These are phyloP conservation scores for Pseudomyrmex cubaensis DNA, from an alignment of 1,140 invertebrate genomes.

Conservation along the genomic window DNA sequence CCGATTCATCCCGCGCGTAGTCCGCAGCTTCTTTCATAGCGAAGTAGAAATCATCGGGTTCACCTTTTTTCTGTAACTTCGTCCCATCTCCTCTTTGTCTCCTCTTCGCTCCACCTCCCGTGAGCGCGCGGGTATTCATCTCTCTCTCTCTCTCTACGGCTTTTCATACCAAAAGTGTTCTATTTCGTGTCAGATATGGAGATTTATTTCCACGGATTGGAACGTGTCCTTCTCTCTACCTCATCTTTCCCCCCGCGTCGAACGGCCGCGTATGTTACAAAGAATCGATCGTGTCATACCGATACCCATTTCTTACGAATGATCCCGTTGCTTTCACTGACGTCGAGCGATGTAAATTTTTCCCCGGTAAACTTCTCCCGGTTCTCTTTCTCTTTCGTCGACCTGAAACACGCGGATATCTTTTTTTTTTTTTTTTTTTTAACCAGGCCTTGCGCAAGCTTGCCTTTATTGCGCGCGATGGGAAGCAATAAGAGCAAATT, in stretches of 20 bases:
- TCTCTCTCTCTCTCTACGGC: constrained; percentile 1
- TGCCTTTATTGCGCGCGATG: neutral
- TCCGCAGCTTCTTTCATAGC: constrained; percentile 63
- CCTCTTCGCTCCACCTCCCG: constrained; percentile 7
- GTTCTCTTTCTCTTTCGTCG: neutral
- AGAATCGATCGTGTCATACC: constrained; percentile 74
- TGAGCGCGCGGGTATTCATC: constrained; percentile 57
- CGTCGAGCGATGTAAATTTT: constrained; percentile 14
- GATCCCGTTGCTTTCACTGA: constrained; percentile 61
- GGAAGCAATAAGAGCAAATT: constrained; percentile 27
- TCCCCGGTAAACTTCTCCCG: neutral
- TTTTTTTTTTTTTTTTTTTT: constrained; percentile 21
- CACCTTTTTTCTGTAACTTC: constrained; percentile 55
- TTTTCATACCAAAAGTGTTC: constrained; percentile 63
- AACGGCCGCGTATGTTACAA: constrained; percentile 63
- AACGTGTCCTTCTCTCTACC: constrained; percentile 3
- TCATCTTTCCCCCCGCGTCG: neutral
- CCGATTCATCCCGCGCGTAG: constrained; percentile 39
- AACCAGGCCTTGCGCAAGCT: constrained; percentile 1
- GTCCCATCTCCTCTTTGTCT: constrained; percentile 40
- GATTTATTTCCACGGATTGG: constrained; percentile 75
- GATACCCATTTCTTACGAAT: constrained; percentile 69
- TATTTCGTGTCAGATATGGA: constrained; percentile 76
- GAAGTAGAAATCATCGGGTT: constrained; percentile 72
- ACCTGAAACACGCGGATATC: neutral